Base-by-base conservation (phyloP, 2,888 invertebrate species). In the Orthosia gracilis region DNA sequence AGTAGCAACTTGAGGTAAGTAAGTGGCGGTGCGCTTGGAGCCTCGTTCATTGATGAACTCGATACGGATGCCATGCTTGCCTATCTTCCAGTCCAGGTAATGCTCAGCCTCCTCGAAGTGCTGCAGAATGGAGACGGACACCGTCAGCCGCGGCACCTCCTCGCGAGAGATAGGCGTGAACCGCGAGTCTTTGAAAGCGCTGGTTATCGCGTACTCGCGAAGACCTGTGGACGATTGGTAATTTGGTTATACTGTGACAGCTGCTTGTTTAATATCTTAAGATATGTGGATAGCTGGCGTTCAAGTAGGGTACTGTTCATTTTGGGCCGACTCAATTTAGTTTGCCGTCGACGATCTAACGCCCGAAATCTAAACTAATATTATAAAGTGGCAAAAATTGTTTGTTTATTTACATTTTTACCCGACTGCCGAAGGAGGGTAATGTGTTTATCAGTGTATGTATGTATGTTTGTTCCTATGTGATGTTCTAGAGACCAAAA, bases 21-120 rank as follows among this genome's bases (percentile, higher is more conserved):
- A 99, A 84, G 99, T 99, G 91, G 99, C 99, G 85, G 99, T 99
- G 91, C 99, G 98, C 93, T 99, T 99, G 89, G 98, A 98, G 83
- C 99, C 98, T 91, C 99, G 98, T 92, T 99, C 99, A 93, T 98
- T 99, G 85, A 98, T 96, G 93, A 99, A 99, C 96, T 99, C 99
- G 88, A 99, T 99, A 71, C 99, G 97, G 91, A 99, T 99, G 76
- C 99, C 99, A 94, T 99, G 99, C 73, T 98, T 97, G 65, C 99
- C 99, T 77, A 99, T 98, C 97, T 99, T 98, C 99, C 99, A 99
- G 95, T 99, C 99, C 85, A 99, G 97, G 95, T 98, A 99, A 93
- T 99, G 98, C 74, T 97, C 97, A 0, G 99, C 99, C 91, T 99
- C 99, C 96, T 99, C 99, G 94, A 99, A 99, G 94, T 99, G 97